phyloP scores from a whole-genome alignment of 1,140 invertebrate genomes.

The Temnothorax curvispinosus region DNA sequence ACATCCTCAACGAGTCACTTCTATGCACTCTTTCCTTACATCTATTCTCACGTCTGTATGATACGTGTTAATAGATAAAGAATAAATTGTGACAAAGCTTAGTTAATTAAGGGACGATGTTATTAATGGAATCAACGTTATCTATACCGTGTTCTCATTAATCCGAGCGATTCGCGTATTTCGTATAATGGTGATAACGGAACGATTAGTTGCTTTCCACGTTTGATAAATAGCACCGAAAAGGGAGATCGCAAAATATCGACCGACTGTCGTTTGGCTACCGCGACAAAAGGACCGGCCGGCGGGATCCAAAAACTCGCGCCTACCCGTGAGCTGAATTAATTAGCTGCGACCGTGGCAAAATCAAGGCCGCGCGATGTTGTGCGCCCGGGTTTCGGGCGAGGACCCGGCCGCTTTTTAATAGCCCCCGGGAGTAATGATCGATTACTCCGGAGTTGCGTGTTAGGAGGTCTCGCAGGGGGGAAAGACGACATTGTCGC shows the following conservation, averaged over 20 bases:
- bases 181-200: conserved; percentile 10
- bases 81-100: neutral
- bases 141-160: conserved; percentile 22
- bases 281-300: neutral
- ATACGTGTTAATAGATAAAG: neutral
- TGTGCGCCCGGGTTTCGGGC: conserved; percentile 22
- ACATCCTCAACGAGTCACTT: neutral
- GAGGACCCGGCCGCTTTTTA: conserved; percentile 61
- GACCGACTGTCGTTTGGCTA: neutral
- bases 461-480: conserved; percentile 63
- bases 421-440: conserved; percentile 64
- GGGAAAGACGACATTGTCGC: conserved; percentile 66
- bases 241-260: neutral
- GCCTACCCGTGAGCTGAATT: conserved; percentile 50
- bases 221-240: conserved; percentile 12
- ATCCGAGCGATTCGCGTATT: neutral
- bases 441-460: conserved; percentile 63
- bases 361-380: conserved; percentile 49
- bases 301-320: conserved; percentile 43
- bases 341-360: conserved; percentile 56
- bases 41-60: neutral
- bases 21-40: neutral
- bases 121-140: conserved; percentile 11
- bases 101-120: conserved; percentile 25
- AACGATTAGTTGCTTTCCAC: conserved; percentile 38